Percentiles rank a stretch among this genome's conserved stretches.
These are phyloP conservation scores for Eretmocerus hayati DNA, from an alignment of 2,888 invertebrate species.

Conservation along the genomic window DNA sequence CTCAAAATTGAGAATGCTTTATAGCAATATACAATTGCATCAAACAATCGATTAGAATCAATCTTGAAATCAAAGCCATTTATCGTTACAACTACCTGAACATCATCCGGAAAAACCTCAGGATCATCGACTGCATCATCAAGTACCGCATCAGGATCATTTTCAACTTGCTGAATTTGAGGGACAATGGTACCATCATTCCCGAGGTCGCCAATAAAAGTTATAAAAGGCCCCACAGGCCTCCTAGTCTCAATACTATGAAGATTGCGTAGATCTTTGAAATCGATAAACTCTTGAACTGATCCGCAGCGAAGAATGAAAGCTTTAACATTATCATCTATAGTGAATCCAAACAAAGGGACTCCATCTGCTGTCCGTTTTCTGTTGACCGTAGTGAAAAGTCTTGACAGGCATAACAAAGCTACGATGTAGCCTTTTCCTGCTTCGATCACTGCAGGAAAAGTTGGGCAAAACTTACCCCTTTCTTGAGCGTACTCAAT, in stretches of 20 bases:
- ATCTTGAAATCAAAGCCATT: slow-evolving; percentile 1
- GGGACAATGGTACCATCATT: background rate
- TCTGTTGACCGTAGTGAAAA: background rate
- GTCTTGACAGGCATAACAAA: background rate
- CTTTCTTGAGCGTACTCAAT: background rate
- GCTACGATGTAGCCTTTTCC: background rate
- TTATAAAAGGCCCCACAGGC: background rate
- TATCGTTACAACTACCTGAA: background rate
- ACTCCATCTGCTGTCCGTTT: background rate
- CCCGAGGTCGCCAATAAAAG: background rate
- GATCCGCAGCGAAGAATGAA: background rate
- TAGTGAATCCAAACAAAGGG: background rate
- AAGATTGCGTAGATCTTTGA: background rate
- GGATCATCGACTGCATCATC: too few relatives aligned
- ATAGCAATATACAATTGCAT: slow-evolving; percentile 19
- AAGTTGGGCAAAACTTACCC: background rate
- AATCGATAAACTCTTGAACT: background rate
- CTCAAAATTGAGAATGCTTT: slow-evolving; percentile 18
- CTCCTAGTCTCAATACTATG: background rate
- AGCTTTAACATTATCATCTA: background rate
- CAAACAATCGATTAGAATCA: slow-evolving; percentile 1
- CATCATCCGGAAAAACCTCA: too few relatives aligned
- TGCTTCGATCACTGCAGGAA: background rate
- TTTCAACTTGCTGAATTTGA: too few relatives aligned
- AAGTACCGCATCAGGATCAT: too few relatives aligned